These are phyloP conservation scores for Orchestes rusci DNA, from an alignment of 2,888 invertebrate species.

Conservation along the genomic window DNA sequence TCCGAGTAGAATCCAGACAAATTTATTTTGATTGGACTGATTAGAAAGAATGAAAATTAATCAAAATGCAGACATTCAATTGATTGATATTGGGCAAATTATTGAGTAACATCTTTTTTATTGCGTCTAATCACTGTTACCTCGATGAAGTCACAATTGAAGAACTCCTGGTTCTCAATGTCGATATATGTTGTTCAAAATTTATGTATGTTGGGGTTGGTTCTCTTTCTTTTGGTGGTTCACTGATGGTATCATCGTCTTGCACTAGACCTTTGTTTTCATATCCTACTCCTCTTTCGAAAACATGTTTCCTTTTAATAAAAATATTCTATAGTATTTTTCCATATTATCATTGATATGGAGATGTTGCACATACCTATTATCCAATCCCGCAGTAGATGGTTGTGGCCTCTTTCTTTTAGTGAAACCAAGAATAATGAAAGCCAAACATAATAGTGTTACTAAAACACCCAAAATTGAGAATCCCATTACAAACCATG, in stretches of 20 bases:
- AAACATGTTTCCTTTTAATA: slow-evolving; percentile 38
- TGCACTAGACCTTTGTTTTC: slow-evolving; percentile 38
- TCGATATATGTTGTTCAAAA: no score
- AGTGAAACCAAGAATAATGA: slow-evolving; percentile 47
- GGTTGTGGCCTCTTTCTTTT: slow-evolving; percentile 42
- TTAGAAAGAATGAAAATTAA: no score
- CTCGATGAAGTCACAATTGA: slow-evolving; percentile 34
- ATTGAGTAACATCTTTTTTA: no score
- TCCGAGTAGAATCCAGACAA: no score
- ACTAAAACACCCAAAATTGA: slow-evolving; percentile 54
- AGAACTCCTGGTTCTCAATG: no score
- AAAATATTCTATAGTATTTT: no score
- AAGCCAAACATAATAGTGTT: slow-evolving; percentile 50
- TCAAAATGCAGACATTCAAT: no score
- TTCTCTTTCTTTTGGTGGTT: slow-evolving; percentile 37
- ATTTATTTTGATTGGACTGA: no score
- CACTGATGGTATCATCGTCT: slow-evolving; percentile 36
- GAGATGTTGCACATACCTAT: slow-evolving; percentile 9
- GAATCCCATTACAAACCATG: slow-evolving; percentile 60
- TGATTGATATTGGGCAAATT: no score
- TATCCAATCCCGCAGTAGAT: slow-evolving; percentile 9
- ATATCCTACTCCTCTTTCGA: slow-evolving; percentile 36
- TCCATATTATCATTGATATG: no score
- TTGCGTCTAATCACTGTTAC: no score
- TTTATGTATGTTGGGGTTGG: slow-evolving; percentile 42